Conservation (phyloP, 2,888 invertebrate species). For the Agonopterix alstromeriana region DNA sequence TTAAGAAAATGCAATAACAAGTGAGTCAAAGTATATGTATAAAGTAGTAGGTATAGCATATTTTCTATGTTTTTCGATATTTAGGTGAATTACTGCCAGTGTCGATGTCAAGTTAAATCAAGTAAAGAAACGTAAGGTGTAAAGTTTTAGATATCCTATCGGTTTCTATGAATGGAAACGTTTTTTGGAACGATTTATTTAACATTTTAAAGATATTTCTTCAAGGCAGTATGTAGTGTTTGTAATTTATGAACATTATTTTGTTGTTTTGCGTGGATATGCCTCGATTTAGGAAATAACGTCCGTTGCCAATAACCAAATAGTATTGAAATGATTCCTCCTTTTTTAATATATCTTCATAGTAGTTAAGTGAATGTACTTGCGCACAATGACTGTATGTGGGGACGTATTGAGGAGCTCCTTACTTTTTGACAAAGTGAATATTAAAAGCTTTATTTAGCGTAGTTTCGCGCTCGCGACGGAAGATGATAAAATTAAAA, state of each 20-base stretch:
- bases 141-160: conserved; percentile 4
- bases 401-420: conserved; percentile 15
- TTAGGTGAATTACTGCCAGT: conserved; percentile 68
- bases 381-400: conserved; percentile 55
- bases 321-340: conserved; percentile 62
- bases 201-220: too few relatives aligned
- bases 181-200: too few relatives aligned
- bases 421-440: too few relatives aligned
- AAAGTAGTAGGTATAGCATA: conserved; percentile 66
- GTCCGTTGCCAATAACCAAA: conserved; percentile 67
- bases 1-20: conserved; percentile 67
- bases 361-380: conserved; percentile 60
- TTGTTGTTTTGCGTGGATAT: conserved; percentile 45
- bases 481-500: too few relatives aligned
- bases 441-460: too few relatives aligned
- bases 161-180: too few relatives aligned
- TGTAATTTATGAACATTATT: too few relatives aligned
- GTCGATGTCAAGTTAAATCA: conserved; percentile 34
- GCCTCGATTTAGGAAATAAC: conserved; percentile 40
- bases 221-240: too few relatives aligned
- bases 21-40: conserved; percentile 61
- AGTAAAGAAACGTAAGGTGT: conserved; percentile 19
- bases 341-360: conserved; percentile 57
- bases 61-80: conserved; percentile 71
- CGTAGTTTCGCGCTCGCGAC: too few relatives aligned